These are phyloP conservation scores for Catharus minimus DNA, from an alignment of 2,113 vertebrate species.

Conservation along the genomic window DNA sequence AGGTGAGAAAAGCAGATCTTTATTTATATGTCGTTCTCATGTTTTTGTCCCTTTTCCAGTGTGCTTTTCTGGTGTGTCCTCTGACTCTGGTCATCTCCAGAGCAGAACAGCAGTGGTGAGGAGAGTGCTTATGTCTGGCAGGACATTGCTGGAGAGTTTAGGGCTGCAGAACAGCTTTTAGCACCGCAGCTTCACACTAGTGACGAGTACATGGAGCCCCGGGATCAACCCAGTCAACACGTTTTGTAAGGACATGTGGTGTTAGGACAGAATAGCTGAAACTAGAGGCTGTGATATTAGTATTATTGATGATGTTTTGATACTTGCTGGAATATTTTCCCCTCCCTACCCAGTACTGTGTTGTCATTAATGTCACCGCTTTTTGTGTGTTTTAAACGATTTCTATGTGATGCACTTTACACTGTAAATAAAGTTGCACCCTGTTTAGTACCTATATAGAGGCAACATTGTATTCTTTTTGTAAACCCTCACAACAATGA, in stretches of 20 bases:
- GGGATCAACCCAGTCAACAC: background rate
- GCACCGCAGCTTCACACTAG: background rate
- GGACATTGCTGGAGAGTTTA: background rate
- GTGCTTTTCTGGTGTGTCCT: background rate
- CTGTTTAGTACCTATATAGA: slow-evolving; percentile 31
- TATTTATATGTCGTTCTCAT: background rate
- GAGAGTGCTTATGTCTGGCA: background rate
- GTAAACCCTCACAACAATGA: background rate
- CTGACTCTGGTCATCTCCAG: background rate
- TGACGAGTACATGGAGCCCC: background rate
- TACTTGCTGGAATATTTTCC: slow-evolving; percentile 26
- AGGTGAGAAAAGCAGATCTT: background rate
- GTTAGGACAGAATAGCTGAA: slow-evolving; percentile 45
- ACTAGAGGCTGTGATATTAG: slow-evolving; percentile 38
- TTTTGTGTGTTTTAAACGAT: slow-evolving; percentile 31
- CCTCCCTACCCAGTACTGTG: background rate
- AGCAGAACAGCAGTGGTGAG: background rate
- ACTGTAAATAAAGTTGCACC: slow-evolving; percentile 67
- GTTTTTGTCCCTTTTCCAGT: background rate
- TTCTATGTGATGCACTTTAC: slow-evolving; percentile 63
- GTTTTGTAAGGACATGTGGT: background rate
- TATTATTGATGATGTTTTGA: slow-evolving; percentile 44
- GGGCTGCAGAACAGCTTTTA: background rate
- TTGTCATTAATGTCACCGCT: slow-evolving; percentile 44
- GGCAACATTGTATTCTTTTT: background rate